Conservation (phyloP, 2,797 vertebrate genomes). For the Benthosema pterotum region DNA sequence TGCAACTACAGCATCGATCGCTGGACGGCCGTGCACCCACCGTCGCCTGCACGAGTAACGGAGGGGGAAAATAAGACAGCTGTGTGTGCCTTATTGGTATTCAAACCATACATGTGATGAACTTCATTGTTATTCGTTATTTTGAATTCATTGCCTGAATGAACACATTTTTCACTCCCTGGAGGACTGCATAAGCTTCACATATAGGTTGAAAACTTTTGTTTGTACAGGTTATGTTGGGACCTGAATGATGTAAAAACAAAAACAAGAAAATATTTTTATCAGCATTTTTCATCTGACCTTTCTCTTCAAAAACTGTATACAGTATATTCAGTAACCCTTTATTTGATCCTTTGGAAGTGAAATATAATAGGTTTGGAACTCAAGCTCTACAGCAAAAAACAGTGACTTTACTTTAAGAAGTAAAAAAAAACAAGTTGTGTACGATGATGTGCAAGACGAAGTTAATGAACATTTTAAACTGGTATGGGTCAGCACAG, state of each 20-base stretch:
- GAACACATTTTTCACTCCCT: slow-evolving; percentile 16
- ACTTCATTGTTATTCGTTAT: slow-evolving; percentile 4
- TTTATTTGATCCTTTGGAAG: too few species aligned
- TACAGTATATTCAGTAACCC: too few species aligned
- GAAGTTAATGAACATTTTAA: background rate
- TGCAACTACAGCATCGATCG: slow-evolving; percentile 31
- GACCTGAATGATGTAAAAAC: background rate
- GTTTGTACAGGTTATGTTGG: background rate
- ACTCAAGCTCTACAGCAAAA: too few species aligned
- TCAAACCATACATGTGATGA: slow-evolving; percentile 45
- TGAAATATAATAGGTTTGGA: too few species aligned
- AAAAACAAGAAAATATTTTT: too few species aligned
- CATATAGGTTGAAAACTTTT: background rate
- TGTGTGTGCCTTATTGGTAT: slow-evolving; percentile 73
- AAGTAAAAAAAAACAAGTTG: too few species aligned
- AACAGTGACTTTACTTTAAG: too few species aligned
- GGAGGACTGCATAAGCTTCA: background rate
- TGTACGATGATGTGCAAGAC: too few species aligned
- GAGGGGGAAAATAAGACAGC: slow-evolving; percentile 5
- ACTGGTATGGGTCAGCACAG: background rate
- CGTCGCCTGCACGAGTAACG: slow-evolving; percentile 16
- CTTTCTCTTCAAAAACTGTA: too few species aligned
- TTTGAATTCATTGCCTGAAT: slow-evolving; percentile 19
- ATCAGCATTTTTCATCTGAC: too few species aligned
- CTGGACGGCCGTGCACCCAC: slow-evolving; percentile 20